phyloP scores from a whole-genome alignment of 2,113 vertebrate species.

The Typhlomys cinereus region DNA sequence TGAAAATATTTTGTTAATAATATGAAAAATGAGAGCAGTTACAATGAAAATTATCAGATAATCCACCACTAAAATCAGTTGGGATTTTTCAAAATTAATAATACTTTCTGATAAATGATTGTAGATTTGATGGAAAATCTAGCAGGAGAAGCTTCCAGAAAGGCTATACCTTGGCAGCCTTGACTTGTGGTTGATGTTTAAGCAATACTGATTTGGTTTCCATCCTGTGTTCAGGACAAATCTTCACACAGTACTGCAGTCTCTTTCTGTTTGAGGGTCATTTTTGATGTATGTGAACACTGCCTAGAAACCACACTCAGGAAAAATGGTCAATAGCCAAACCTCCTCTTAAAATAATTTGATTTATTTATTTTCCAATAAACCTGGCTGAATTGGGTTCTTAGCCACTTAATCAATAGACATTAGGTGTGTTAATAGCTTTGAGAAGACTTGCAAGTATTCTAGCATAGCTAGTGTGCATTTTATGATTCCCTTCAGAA shows the following conservation, averaged over 20 bases:
- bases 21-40: not conserved
- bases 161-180: not conserved
- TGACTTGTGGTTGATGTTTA: not conserved
- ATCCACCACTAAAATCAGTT: not conserved
- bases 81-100: not conserved
- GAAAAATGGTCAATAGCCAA: not conserved
- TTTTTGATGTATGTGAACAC: not conserved
- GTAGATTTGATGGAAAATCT: not conserved
- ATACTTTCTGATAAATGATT: slow-evolving; percentile 42
- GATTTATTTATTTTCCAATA: slow-evolving; percentile 54
- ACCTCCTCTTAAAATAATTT: not conserved
- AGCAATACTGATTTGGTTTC: not conserved
- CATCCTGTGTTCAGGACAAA: not conserved
- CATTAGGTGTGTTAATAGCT: not conserved
- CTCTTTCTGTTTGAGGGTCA: not conserved
- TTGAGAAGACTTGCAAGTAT: not conserved
- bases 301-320: not conserved
- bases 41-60: not conserved
- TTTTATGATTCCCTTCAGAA: slow-evolving; percentile 35
- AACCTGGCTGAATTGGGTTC: not conserved
- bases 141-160: not conserved
- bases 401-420: slow-evolving; percentile 47
- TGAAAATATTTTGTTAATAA: not conserved
- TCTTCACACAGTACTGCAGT: not conserved
- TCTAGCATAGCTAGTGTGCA: not conserved